A percentile compares a stretch with the other conserved stretches of the same genome.
phyloP scores from a whole-genome alignment of 2,113 vertebrate species.

The Lipophrys pholis region DNA sequence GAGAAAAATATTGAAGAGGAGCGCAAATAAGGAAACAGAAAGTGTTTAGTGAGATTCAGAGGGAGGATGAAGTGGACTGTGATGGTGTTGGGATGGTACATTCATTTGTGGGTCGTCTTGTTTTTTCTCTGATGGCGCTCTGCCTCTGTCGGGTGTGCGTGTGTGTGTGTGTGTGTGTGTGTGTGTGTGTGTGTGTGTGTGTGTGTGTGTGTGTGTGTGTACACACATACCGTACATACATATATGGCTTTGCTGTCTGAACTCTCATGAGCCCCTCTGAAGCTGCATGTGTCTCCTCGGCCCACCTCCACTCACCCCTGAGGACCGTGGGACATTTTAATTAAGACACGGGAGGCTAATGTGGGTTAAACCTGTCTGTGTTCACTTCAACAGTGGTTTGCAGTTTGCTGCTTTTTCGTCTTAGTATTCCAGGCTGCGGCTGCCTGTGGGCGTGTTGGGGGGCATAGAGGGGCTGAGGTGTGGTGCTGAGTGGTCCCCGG shows the following conservation, averaged over 20 bases:
- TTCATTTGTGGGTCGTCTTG: slow-evolving; percentile 52
- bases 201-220: slow-evolving; percentile 2
- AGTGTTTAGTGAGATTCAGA: slow-evolving; percentile 31
- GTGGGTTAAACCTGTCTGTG: slow-evolving; percentile 67
- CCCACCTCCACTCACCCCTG: slow-evolving; percentile 2
- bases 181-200: not conserved
- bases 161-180: not conserved
- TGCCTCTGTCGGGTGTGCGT: not conserved
- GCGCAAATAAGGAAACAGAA: not conserved
- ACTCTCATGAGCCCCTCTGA: too few species aligned
- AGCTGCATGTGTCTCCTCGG: too few species aligned
- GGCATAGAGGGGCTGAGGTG: too few species aligned
- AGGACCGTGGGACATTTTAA: slow-evolving; percentile 62
- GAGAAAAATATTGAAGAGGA: slow-evolving; percentile 42
- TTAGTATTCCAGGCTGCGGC: slow-evolving; percentile 3
- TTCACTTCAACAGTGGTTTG: too few species aligned
- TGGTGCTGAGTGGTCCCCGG: not conserved
- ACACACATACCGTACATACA: too few species aligned
- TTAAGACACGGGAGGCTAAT: slow-evolving; percentile 63
- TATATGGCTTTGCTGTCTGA: too few species aligned
- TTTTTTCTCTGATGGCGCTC: slow-evolving; percentile 1
- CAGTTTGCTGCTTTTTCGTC: slow-evolving; percentile 7
- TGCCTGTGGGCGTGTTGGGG: not conserved
- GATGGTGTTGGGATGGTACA: slow-evolving; percentile 50
- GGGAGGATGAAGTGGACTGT: slow-evolving; percentile 7